Conservation (phyloP, 92 coral and sea anemone species). For the Zoanthus gigantus region DNA sequence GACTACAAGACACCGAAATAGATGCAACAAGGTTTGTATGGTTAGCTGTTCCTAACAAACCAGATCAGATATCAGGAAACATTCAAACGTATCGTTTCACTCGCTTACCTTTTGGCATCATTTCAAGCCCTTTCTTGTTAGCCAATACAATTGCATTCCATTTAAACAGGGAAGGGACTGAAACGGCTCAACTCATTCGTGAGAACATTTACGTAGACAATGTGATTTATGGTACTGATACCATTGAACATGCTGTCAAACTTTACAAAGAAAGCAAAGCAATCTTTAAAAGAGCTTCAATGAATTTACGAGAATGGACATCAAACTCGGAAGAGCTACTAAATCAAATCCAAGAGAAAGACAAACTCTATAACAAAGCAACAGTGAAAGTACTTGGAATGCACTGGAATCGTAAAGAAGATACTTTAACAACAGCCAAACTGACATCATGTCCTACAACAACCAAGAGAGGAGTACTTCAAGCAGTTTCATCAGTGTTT, state of each 20-base stretch:
- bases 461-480: neutral
- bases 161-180: slow-evolving; percentile 13
- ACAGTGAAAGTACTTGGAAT: slow-evolving; percentile 54
- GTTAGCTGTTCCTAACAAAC: slow-evolving; percentile 16
- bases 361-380: slow-evolving; percentile 10
- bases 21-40: slow-evolving; percentile 47
- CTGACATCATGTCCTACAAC: neutral
- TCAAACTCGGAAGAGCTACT: slow-evolving; percentile 58
- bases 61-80: neutral
- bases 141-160: slow-evolving; percentile 50
- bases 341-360: slow-evolving; percentile 38
- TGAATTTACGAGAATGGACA: slow-evolving; percentile 64
- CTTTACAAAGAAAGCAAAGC: slow-evolving; percentile 46
- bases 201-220: slow-evolving; percentile 67
- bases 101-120: slow-evolving; percentile 48
- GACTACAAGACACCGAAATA: neutral
- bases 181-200: slow-evolving; percentile 24
- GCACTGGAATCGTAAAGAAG: slow-evolving; percentile 46
- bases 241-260: slow-evolving; percentile 55
- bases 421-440: slow-evolving; percentile 15
- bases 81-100: slow-evolving; percentile 40
- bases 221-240: slow-evolving; percentile 49
- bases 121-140: slow-evolving; percentile 55
- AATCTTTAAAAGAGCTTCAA: slow-evolving; percentile 44
- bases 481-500: neutral